Evolutionary conservation across 2,888 invertebrate genomes (phyloP).

Genomic region (Pseudococcus viburni): DNA sequence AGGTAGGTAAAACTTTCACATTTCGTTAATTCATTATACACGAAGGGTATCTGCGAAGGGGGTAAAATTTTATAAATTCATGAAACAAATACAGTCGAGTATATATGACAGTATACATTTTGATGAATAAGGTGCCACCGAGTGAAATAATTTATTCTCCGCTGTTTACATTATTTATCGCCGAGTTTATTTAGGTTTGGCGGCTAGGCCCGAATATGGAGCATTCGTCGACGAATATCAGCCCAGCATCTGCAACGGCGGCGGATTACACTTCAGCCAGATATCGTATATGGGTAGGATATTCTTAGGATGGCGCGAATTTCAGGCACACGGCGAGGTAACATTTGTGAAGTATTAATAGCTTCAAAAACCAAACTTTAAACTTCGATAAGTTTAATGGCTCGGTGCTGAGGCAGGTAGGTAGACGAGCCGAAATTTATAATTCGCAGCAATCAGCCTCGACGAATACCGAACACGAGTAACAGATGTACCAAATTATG

Average conservation of each 20-base stretch:
- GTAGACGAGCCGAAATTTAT: conserved; percentile 15
- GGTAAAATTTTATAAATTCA: conserved; percentile 45
- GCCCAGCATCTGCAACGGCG: neutral
- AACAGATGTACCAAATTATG: conserved; percentile 54
- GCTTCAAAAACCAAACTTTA: conserved; percentile 54
- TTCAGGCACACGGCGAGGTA: neutral
- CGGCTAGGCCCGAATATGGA: neutral
- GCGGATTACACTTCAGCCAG: neutral
- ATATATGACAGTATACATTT: conserved; percentile 54
- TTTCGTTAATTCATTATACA: conserved; percentile 2
- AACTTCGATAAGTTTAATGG: conserved; percentile 56
- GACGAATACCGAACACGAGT: neutral
- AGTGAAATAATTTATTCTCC: conserved; percentile 51
- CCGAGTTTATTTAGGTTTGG: conserved; percentile 48
- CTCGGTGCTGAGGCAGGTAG: neutral
- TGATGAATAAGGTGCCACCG: conserved; percentile 20
- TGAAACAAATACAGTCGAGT: conserved; percentile 38
- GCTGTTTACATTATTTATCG: conserved; percentile 56
- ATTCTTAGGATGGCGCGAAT: neutral
- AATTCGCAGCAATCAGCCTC: conserved; percentile 23
- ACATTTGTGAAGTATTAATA: conserved; percentile 52
- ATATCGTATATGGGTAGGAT: neutral
- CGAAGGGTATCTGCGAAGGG: neutral
- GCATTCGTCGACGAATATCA: conserved; percentile 25
- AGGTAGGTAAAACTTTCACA: conserved; percentile 18